Evolutionary conservation across 2,113 vertebrate genomes (phyloP), one percentile per base, ranked within the genome.

Genomic region (Cebidichthys violaceus): DNA sequence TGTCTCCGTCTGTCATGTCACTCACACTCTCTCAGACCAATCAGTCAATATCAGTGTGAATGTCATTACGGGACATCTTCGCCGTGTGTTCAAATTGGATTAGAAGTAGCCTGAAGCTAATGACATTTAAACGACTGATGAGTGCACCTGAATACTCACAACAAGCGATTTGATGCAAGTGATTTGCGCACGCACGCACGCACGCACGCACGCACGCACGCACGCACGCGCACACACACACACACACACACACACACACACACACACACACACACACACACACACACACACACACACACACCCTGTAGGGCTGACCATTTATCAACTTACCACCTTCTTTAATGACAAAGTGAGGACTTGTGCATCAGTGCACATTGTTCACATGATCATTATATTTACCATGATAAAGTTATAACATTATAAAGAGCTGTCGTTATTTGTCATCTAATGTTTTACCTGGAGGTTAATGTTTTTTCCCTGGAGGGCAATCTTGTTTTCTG

Each of bases 81-180:
- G 50, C 54, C 41, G 43, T 45, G 55, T 67, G 29, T 20, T 54
- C 59, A 81, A 90, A 86, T 45, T 80, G 76, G 83, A 88, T 90
- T 72, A 81, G 81, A 74, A 31, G 50, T 50, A 68, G 85, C 89
- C 82, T 67, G 65, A 74, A 89, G 86, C 82, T 82, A 80, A 88
- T 75, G 72, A 66, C 73, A 84, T 79, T 80, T 65, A 73, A 52
- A 83, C 60, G 33, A 86, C 81, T 71, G 71, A 86, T 85, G 65
- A 75, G 84, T 54, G 54, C 54, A 70, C 70, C 55, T 55, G 31
- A 84, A 83, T 37, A 50, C 75, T 54, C 67, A 37, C 60, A 75
- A 79, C 59, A 77, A 79, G 31, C 20, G 15, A 77, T 59, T 55
- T 52, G 65, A 81, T 69, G 57, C 20, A 74, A 41, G 24, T 47